Conservation (phyloP, 1,140 invertebrate genomes). For the Nebria ingens region DNA sequence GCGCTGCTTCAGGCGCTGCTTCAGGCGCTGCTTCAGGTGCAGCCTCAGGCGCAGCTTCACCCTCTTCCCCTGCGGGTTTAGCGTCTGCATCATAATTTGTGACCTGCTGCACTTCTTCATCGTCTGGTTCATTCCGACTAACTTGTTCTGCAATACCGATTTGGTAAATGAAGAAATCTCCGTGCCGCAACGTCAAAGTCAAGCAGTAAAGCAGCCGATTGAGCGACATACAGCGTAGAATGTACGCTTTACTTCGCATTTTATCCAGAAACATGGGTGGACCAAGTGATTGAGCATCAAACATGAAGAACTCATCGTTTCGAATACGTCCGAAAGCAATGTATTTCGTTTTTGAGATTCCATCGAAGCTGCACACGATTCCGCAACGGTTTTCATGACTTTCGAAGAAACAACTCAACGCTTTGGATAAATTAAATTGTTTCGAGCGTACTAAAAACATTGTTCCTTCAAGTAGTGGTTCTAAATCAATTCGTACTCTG, state of each 20-base stretch:
- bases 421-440: slow-evolving; percentile 49
- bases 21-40: not conserved
- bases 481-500: slow-evolving; percentile 42
- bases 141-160: not conserved
- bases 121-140: not conserved
- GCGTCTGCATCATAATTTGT: not conserved
- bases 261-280: slow-evolving; percentile 43
- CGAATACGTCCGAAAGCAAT: slow-evolving; percentile 43
- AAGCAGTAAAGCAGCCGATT: slow-evolving; percentile 45
- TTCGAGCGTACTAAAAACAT: slow-evolving; percentile 42
- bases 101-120: not conserved
- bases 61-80: not conserved
- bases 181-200: slow-evolving; percentile 27
- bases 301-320: slow-evolving; percentile 48
- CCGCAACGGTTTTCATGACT: slow-evolving; percentile 36
- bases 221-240: slow-evolving; percentile 45
- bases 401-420: slow-evolving; percentile 44
- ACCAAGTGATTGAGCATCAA: slow-evolving; percentile 47
- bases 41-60: not conserved
- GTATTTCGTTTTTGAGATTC: slow-evolving; percentile 30
- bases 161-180: slow-evolving; percentile 29
- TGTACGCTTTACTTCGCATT: slow-evolving; percentile 42
- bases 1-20: not conserved
- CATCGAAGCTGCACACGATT: slow-evolving; percentile 38
- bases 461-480: slow-evolving; percentile 31